phyloP scores from a whole-genome alignment of 2,113 vertebrate genomes.

The Spea bombifrons region DNA sequence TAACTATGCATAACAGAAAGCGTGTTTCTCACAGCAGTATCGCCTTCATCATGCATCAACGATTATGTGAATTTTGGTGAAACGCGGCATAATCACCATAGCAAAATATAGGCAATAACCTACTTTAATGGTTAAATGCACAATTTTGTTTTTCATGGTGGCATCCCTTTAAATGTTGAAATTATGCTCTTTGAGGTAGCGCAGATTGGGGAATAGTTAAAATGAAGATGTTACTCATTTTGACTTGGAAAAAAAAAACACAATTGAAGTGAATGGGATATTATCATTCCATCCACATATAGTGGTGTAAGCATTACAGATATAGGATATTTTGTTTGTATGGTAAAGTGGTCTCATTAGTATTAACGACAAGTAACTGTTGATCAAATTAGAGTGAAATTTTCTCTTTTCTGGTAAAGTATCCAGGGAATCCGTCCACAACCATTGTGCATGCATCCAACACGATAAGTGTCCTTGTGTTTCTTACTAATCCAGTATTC shows the following conservation, averaged over 20 bases:
- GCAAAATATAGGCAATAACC: no score
- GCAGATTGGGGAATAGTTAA: background rate
- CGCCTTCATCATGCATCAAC: no score
- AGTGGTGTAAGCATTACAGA: background rate
- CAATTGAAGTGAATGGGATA: background rate
- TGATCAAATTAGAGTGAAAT: slow-evolving; percentile 16
- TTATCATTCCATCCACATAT: background rate
- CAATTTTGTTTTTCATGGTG: no score
- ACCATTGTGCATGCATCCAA: slow-evolving; percentile 3
- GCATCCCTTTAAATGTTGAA: no score
- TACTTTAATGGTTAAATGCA: no score
- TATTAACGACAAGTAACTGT: slow-evolving; percentile 40
- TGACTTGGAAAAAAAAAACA: background rate
- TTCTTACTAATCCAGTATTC: slow-evolving; percentile 8
- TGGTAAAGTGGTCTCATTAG: slow-evolving; percentile 26
- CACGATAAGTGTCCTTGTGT: slow-evolving; percentile 3
- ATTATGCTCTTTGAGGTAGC: no score
- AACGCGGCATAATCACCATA: no score
- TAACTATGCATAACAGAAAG: no score
- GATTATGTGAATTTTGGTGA: no score
- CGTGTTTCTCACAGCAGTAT: no score
- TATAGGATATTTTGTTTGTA: slow-evolving; percentile 1
- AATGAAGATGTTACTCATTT: background rate
- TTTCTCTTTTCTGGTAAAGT: slow-evolving; percentile 9
- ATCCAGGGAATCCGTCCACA: slow-evolving; percentile 11